Percentiles rank a stretch among this genome's conserved stretches.
Evolutionary conservation across 2,888 invertebrate genomes (phyloP).

Genomic region (Lampropteryx suffumata): DNA sequence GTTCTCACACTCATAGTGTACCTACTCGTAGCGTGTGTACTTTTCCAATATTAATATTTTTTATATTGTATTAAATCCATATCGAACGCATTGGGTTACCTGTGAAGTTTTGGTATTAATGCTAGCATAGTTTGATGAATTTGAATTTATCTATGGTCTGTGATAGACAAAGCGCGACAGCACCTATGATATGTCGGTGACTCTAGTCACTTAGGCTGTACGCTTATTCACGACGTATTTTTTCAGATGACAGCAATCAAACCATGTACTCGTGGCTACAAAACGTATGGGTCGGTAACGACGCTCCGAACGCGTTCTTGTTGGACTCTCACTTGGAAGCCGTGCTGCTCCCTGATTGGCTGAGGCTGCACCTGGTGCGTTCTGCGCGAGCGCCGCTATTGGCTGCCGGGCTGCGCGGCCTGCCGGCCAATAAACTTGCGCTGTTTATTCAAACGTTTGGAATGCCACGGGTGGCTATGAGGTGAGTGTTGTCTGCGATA

Average conservation of each 20-base stretch:
- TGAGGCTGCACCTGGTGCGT: constrained; percentile 94
- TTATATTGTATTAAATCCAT: too few species aligned
- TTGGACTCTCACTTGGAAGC: constrained; percentile 90
- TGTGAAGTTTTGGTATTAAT: too few species aligned
- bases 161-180: too few species aligned
- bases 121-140: too few species aligned
- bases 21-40: too few species aligned
- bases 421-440: constrained; percentile 94
- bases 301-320: constrained; percentile 89
- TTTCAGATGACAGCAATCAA: constrained; percentile 70
- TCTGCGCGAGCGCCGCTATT: constrained; percentile 91
- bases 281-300: constrained; percentile 89
- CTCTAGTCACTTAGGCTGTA: too few species aligned
- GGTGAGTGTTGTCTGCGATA: too few species aligned
- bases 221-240: not conserved
- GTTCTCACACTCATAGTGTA: too few species aligned
- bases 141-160: too few species aligned
- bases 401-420: constrained; percentile 92
- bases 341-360: constrained; percentile 94
- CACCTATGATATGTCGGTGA: too few species aligned
- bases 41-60: too few species aligned
- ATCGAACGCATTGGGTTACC: too few species aligned
- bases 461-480: constrained; percentile 94
- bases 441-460: constrained; percentile 98
- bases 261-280: constrained; percentile 87